These are phyloP conservation scores for Pachycephala philippinensis DNA, from an alignment of 2,113 vertebrate species.

Conservation along the genomic window DNA sequence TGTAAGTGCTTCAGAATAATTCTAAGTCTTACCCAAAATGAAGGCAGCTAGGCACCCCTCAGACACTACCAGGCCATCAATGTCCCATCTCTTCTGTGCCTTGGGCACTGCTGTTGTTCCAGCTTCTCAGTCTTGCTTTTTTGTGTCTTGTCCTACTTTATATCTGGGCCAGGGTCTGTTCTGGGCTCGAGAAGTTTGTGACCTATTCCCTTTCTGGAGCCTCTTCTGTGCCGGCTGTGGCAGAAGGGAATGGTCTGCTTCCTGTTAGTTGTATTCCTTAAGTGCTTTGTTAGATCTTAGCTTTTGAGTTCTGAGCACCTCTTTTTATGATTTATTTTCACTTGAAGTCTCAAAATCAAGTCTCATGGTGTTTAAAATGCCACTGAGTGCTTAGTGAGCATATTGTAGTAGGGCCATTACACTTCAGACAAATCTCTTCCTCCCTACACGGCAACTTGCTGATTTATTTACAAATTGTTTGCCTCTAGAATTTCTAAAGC, in stretches of 20 bases:
- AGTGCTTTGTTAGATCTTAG: neutral
- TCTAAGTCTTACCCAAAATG: neutral
- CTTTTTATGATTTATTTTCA: neutral
- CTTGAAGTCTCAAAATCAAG: neutral
- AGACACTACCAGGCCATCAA: neutral
- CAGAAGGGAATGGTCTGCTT: neutral
- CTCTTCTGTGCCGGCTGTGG: neutral
- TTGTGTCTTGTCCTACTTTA: neutral
- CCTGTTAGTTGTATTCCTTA: neutral
- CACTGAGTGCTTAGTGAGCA: neutral
- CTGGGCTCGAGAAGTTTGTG: neutral
- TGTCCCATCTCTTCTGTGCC: neutral
- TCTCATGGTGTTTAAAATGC: neutral
- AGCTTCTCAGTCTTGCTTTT: neutral
- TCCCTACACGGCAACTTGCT: neutral
- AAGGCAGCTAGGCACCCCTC: neutral
- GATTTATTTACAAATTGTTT: constrained; percentile 20
- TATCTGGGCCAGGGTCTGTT: neutral
- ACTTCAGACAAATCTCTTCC: neutral
- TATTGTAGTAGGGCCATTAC: neutral
- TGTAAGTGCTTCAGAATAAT: neutral
- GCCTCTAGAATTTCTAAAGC: neutral
- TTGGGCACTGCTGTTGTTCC: neutral
- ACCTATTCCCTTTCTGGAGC: neutral
- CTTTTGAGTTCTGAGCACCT: neutral